Conservation (phyloP, 2,888 invertebrate species). For the Heliconius charithonia region DNA sequence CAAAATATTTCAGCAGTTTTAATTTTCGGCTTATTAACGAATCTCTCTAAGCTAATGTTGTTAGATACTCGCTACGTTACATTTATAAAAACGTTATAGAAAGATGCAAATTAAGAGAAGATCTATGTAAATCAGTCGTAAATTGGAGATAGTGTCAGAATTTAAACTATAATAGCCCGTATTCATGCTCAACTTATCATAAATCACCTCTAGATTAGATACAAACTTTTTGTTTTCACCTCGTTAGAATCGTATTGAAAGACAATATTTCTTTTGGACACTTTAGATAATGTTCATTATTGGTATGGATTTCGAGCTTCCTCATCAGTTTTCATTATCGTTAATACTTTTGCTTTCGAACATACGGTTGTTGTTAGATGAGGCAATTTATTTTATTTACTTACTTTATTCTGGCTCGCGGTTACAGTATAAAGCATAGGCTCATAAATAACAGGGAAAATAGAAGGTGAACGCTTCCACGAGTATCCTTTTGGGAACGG, state of each 20-base stretch:
- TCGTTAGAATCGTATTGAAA: slow-evolving; percentile 44
- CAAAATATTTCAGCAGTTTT: neutral
- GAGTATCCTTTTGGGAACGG: slow-evolving; percentile 83
- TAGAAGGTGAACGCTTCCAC: slow-evolving; percentile 82
- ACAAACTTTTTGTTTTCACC: slow-evolving; percentile 64
- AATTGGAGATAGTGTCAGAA: slow-evolving; percentile 68
- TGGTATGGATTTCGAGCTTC: slow-evolving; percentile 60
- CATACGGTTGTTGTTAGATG: slow-evolving; percentile 68
- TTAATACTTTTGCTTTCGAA: slow-evolving; percentile 62
- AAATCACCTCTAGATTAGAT: slow-evolving; percentile 74
- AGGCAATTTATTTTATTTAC: slow-evolving; percentile 80
- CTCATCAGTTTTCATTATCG: slow-evolving; percentile 72
- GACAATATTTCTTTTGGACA: slow-evolving; percentile 46
- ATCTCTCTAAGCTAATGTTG: slow-evolving; percentile 80
- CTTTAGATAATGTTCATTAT: slow-evolving; percentile 56
- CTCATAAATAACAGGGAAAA: slow-evolving; percentile 82
- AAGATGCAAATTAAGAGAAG: slow-evolving; percentile 76
- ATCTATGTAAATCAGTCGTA: slow-evolving; percentile 79
- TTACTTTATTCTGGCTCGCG: slow-evolving; percentile 80
- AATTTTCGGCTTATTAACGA: slow-evolving; percentile 50
- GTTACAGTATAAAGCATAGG: slow-evolving; percentile 81
- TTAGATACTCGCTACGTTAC: slow-evolving; percentile 74
- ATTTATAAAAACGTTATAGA: slow-evolving; percentile 78
- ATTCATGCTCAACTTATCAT: slow-evolving; percentile 62
- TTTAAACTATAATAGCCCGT: slow-evolving; percentile 67